These are phyloP conservation scores for Apis florea DNA, from an alignment of 1,140 invertebrate genomes.

Conservation along the genomic window DNA sequence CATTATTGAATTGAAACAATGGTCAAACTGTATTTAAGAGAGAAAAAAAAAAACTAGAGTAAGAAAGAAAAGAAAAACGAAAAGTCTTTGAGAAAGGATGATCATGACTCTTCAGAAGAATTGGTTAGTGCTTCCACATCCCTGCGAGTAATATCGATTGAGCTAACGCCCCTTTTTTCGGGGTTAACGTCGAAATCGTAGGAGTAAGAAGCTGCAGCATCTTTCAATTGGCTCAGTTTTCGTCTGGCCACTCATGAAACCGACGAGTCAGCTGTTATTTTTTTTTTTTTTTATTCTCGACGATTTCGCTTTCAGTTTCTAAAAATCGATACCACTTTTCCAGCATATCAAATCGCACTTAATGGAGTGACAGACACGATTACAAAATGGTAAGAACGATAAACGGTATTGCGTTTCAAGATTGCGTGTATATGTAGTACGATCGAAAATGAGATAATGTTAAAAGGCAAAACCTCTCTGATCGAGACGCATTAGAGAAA, in stretches of 20 bases:
- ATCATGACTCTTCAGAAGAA: background rate
- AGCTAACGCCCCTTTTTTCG: conserved; percentile 22
- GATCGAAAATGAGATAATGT: no score
- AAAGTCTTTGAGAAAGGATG: background rate
- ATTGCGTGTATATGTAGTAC: background rate
- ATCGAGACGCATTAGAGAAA: no score
- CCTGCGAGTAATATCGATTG: conserved; percentile 16
- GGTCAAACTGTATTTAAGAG: background rate
- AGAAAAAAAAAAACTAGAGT: no score
- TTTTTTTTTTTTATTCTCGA: background rate
- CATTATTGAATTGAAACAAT: no score
- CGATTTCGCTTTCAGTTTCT: background rate
- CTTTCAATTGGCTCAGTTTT: background rate
- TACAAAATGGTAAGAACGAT: background rate
- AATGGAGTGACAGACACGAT: background rate
- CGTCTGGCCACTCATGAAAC: background rate
- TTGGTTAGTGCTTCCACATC: background rate
- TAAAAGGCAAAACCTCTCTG: no score
- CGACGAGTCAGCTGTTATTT: conserved; percentile 34
- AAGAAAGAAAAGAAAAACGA: background rate
- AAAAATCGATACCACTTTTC: conserved; percentile 31
- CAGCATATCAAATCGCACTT: background rate
- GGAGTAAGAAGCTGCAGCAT: background rate
- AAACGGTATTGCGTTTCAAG: background rate
- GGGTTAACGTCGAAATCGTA: background rate